Evolutionary conservation across 2,888 invertebrate species (phyloP), one percentile per base, ranked within the genome.

Genomic region (Colostygia pectinataria): DNA sequence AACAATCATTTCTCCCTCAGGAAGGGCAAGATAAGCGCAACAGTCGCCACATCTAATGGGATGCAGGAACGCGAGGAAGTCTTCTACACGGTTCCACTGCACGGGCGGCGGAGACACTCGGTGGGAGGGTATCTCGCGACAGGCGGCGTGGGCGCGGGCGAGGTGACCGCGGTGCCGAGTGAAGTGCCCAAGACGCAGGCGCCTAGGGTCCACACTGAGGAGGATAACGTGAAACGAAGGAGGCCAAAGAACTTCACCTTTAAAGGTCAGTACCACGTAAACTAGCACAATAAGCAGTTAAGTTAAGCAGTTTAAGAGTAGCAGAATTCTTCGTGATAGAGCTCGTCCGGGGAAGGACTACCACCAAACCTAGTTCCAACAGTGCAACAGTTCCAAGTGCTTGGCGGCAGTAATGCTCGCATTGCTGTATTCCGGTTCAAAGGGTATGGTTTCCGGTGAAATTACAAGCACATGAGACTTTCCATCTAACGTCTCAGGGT

Each of bases 91-190:
- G 84, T 88, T 36, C 83, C 90, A 0, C 80, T 89, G 3, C 85
- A 90, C 43, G 91, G 89, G 0, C 77, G 90, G 20, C 80, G 91
- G 25, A 85, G 95, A 55, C 94, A 94, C 68, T 94, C 94, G 0
- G 93, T 94, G 10, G 93, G 94, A 4, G 93, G 93, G 0, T 94
- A 93, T 66, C 74, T 93, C 37, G 79, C 90, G 1, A 91, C 90
- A 1, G 91, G 90, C 12, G 77, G 70, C 1, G 69, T 73, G 4
- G 81, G 79, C 7, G 59, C 76, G 0, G 90, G 89, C 0, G 87
- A 88, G 58, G 86, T 91, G 15, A 88, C 90, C 0, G 57, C 87
- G 8, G 90, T 91, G 2, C 87, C 92, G 2, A 90, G 91, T 38
- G 91, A 92, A 69, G 91, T 91, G 0, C 91, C 91, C 0, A 77